Conservation (phyloP, 1,140 invertebrate species). For the Nasonia giraulti region DNA sequence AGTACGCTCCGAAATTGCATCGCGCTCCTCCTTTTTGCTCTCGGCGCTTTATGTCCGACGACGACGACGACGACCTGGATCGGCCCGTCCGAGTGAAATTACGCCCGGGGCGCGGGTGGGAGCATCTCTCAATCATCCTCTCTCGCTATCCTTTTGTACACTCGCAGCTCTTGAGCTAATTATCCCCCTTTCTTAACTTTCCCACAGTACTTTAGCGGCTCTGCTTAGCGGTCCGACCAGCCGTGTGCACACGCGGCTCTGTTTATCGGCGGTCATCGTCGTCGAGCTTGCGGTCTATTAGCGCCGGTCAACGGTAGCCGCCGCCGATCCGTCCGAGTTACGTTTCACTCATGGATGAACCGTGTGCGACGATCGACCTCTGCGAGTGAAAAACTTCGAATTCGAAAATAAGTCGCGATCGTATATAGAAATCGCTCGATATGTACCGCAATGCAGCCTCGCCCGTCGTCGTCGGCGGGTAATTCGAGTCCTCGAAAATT, state of each 20-base stretch:
- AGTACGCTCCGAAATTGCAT: neutral
- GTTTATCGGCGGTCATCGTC: too few relatives aligned
- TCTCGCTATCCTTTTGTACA: neutral
- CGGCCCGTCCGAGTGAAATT: slow-evolving; percentile 66
- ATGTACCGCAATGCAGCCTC: too few relatives aligned
- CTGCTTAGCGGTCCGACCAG: neutral
- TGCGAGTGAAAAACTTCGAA: too few relatives aligned
- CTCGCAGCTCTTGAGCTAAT: neutral
- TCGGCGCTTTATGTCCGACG: neutral
- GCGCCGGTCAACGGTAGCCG: too few relatives aligned
- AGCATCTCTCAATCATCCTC: slow-evolving; percentile 47
- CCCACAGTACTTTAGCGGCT: slow-evolving; percentile 11
- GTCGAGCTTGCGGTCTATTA: too few relatives aligned
- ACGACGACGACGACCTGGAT: slow-evolving; percentile 61
- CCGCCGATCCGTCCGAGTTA: neutral
- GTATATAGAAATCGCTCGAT: too few relatives aligned
- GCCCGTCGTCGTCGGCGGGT: neutral
- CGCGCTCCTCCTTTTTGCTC: neutral
- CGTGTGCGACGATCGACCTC: neutral
- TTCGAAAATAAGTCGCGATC: too few relatives aligned
- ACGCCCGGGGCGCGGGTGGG: slow-evolving; percentile 66
- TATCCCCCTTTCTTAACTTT: neutral
- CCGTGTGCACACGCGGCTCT: neutral
- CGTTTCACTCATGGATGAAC: neutral
- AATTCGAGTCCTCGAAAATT: neutral